Base-by-base conservation (phyloP, 2,797 vertebrate genomes). In the Apodemus agrarius region DNA sequence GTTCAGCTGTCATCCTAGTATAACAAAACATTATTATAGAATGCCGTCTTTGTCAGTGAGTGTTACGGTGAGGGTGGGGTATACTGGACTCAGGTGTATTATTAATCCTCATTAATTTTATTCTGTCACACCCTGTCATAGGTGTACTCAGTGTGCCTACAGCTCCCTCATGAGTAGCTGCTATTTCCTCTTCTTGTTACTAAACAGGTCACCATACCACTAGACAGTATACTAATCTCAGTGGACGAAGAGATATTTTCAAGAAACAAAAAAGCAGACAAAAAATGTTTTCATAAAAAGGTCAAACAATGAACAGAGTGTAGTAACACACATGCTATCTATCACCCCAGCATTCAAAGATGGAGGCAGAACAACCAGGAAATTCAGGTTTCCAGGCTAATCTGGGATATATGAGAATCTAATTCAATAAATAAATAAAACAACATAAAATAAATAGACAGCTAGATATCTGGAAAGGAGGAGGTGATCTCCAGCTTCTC, bases 71-170 rank as follows among this genome's bases (percentile, higher is more conserved):
- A 63, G 76, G 34, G 63, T n/a, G 7, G 2, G 54, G 19, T 12
- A 43, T 0, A 89, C 86, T 83, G 54, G 67, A 90, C 94, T 89
- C 96, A 96, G 84, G 78, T 88, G 93, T 94, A 49, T 43, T 26
- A 93, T 61, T 75, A 80, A 43, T 75, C 91, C 91, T 96, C 96
- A 97, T 96, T 97, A 97, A 78, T 54, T 37, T 40, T 31, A 19
- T 67, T 88, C 52, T 87, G 59, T 89, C 86, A 74, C 49, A 92
- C 22, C 54, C 90, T 7, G 7, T 49, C 92, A 78, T n/a, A 93
- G 65, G 72, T 81, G 8, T 74, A 43, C 86, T 59, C 69, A 49
- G n/a, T 57, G 21, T 63, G 40, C 67, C 75, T 59, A 43, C 65
- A 67, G 87, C 78, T 93, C 95, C 92, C 96, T 96, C 31, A 21